Evolutionary conservation across 1,140 invertebrate species (phyloP).

Genomic region (Brachionus plicatilis): DNA sequence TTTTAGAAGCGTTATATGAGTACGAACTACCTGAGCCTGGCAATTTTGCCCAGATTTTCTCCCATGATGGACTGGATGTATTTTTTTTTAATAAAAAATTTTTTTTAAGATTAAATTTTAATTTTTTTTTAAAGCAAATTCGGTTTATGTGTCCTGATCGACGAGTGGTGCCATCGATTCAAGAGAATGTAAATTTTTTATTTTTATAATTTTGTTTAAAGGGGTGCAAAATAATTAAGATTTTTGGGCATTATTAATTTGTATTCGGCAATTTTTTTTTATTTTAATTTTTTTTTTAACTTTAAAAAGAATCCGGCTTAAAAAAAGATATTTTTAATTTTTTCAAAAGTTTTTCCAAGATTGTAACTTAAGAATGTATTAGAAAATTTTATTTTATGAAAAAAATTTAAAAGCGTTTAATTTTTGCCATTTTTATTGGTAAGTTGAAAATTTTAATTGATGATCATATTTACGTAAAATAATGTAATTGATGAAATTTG

Average conservation of each 20-base stretch:
- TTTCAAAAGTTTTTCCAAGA: too few species aligned
- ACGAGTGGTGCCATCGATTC: not conserved
- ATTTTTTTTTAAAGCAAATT: constrained; percentile 1
- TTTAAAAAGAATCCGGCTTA: not conserved
- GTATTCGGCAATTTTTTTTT: not conserved
- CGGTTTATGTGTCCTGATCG: constrained; percentile 21
- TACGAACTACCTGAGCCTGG: constrained; percentile 27
- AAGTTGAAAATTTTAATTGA: too few species aligned
- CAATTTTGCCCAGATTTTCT: not conserved
- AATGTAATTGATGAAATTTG: too few species aligned
- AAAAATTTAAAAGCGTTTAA: too few species aligned
- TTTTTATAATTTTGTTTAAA: not conserved
- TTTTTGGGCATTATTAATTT: not conserved
- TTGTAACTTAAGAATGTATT: too few species aligned
- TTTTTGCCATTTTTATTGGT: too few species aligned
- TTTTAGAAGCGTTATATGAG: constrained; percentile 37
- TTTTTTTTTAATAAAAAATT: not conserved
- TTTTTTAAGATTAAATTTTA: not conserved
- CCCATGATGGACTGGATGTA: constrained; percentile 37
- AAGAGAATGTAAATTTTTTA: constrained; percentile 13
- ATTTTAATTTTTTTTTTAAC: not conserved
- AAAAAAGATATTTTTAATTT: too few species aligned
- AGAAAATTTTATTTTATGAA: too few species aligned
- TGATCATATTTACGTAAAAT: not conserved
- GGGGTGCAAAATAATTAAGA: too few species aligned